phyloP scores from a whole-genome alignment of 2,797 vertebrate species.

The Rhincodon typus region DNA sequence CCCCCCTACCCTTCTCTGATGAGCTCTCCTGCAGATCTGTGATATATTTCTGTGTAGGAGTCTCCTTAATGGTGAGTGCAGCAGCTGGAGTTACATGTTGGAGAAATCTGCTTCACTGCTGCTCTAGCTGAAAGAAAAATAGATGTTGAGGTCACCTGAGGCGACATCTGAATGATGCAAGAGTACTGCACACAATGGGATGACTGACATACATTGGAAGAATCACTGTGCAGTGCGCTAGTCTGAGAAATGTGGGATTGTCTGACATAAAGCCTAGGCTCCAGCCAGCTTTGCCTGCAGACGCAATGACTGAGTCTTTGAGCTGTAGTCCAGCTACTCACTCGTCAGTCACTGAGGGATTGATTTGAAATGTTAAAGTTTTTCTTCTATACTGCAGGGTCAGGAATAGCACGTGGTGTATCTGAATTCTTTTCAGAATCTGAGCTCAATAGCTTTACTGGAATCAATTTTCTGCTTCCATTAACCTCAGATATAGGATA shows the following conservation, averaged over 20 bases:
- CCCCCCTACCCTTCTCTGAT: neutral
- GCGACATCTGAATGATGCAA: neutral
- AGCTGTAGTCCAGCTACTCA: neutral
- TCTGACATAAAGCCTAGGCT: neutral
- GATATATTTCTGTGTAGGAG: neutral
- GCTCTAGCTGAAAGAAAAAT: neutral
- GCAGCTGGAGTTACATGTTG: neutral
- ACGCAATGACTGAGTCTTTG: neutral
- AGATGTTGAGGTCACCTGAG: neutral
- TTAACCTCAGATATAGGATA: neutral
- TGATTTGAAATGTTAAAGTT: neutral
- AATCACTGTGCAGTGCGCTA: neutral
- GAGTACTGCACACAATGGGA: neutral
- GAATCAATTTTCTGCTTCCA: neutral
- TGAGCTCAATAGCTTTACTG: neutral
- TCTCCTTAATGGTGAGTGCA: neutral
- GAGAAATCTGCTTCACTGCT: neutral
- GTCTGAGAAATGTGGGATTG: neutral
- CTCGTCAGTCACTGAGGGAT: neutral
- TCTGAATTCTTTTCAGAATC: neutral
- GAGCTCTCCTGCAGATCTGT: neutral
- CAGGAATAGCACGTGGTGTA: neutral
- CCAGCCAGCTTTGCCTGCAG: neutral
- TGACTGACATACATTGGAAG: neutral
- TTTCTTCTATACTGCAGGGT: neutral